Percentiles rank a stretch among this genome's conserved stretches.
phyloP scores from a whole-genome alignment of 2,888 invertebrate genomes.

The Ormyrus rosae region DNA sequence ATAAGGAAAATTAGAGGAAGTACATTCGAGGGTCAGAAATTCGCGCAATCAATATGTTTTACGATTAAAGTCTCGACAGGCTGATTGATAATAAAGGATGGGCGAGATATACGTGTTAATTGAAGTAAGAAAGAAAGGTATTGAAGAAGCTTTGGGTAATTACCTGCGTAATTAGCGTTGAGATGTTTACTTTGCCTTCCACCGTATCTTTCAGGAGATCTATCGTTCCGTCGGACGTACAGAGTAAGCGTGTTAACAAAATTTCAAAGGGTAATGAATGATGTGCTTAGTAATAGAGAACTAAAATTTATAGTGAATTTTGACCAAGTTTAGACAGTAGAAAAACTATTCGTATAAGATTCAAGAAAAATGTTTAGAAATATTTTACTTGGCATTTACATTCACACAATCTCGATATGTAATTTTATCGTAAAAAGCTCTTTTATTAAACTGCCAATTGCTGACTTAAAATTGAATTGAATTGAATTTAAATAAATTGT shows the following conservation, averaged over 20 bases:
- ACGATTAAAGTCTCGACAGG: too few relatives aligned
- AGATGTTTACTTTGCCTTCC: conserved; percentile 71
- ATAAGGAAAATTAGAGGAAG: too few relatives aligned
- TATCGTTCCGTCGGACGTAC: conserved; percentile 60
- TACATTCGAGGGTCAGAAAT: too few relatives aligned
- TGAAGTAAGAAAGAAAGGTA: background rate
- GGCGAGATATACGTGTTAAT: background rate
- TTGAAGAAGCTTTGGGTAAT: conserved; percentile 54
- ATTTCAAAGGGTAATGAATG: conserved; percentile 11
- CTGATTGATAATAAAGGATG: background rate
- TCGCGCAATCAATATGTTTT: too few relatives aligned
- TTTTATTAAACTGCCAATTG: background rate
- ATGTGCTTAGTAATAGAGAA: background rate
- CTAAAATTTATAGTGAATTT: conserved; percentile 17
- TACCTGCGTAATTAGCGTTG: conserved; percentile 72
- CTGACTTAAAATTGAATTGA: background rate
- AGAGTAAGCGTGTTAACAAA: conserved; percentile 1
- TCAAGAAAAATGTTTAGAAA: too few relatives aligned
- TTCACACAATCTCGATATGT: too few relatives aligned
- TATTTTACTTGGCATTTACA: too few relatives aligned
- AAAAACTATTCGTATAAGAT: too few relatives aligned
- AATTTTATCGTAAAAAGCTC: too few relatives aligned
- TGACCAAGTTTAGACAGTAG: too few relatives aligned
- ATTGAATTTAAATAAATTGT: background rate
- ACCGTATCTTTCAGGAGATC: conserved; percentile 73